Base-by-base conservation (phyloP, 2,888 invertebrate genomes). In the Nesidiocoris tenuis region DNA sequence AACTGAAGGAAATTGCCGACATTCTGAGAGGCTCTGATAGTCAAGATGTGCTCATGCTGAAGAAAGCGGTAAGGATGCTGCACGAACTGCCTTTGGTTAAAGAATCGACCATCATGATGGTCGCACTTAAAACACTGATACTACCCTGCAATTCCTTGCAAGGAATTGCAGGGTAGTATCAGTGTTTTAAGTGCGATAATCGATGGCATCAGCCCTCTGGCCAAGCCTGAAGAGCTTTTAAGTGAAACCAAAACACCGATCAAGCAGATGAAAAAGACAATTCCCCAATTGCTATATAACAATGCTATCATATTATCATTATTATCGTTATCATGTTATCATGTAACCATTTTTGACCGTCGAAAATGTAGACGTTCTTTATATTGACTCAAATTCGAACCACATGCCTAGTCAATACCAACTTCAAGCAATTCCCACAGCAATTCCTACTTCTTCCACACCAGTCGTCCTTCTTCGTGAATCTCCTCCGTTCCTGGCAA, bases 141-240 rank as follows among this genome's bases (percentile, higher is more conserved):
- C n/a, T n/a, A n/a, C n/a, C n/a, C n/a, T n/a, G n/a, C n/a, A n/a
- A n/a, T n/a, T n/a, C n/a, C n/a, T n/a, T n/a, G n/a, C n/a, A 5
- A 68, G 16, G 22, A 61, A 5, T 7, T 66, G 25, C 63, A 72
- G 39, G 61, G 21, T 3, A 16, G 19, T 23, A 21, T 72, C 12
- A 1, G 25, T 23, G 24, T 65, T 1, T 23, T 74, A 23, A 65
- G 55, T 23, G 25, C 64, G 0, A 24, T 18, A 74, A 18, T 74
- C 9, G 65, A 65, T 2, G 56, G 56, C 21, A 16, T 72, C 9
- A 39, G 61, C 54, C 72, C 72, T 18, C 19, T 61, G 16, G 63
- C 72, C 3, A 61, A 39, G 9, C 72, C 72, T 7, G 72, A 54
- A 25, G 72, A 72, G 18, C 61, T 72, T 54, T 61, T 72, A 7